A percentile compares a stretch with the other conserved stretches of the same genome.
phyloP scores from a whole-genome alignment of 2,888 invertebrate species.

The Drosophila helvetica region DNA sequence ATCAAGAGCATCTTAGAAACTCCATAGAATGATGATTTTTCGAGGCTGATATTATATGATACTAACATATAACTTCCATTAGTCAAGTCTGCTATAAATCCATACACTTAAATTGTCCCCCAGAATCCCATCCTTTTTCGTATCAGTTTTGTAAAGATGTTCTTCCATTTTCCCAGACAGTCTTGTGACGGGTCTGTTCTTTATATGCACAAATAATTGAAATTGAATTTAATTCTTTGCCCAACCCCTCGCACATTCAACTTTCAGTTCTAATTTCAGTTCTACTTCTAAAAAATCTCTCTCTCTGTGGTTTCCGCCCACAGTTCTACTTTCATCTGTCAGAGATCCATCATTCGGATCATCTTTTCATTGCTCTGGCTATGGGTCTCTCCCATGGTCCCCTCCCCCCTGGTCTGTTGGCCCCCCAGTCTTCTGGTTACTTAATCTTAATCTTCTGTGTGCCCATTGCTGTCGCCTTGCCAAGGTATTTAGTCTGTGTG shows the following conservation, averaged over 20 bases:
- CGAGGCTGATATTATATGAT: too few species aligned
- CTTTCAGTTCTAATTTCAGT: background rate
- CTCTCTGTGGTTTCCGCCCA: background rate
- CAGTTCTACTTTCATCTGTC: background rate
- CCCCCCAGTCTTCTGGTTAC: conserved; percentile 60
- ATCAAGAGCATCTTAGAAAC: too few species aligned
- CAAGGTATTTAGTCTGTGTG: conserved; percentile 68
- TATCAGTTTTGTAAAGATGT: too few species aligned
- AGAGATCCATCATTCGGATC: conserved; percentile 32
- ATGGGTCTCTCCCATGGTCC: conserved; percentile 39
- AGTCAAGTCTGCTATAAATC: too few species aligned
- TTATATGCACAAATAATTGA: too few species aligned
- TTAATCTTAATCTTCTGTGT: conserved; percentile 65
- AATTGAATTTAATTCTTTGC: background rate
- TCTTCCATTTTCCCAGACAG: too few species aligned
- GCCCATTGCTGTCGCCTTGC: conserved; percentile 76
- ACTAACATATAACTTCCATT: too few species aligned
- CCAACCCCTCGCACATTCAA: background rate
- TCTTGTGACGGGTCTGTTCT: background rate
- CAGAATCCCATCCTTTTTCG: background rate
- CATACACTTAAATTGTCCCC: too few species aligned
- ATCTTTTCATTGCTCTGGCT: conserved; percentile 10
- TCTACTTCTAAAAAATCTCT: background rate
- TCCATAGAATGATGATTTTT: too few species aligned
- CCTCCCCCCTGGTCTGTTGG: conserved; percentile 23